Evolutionary conservation across 2,797 vertebrate genomes (phyloP), one percentile per base, ranked within the genome.

Genomic region (Oryzias dopingdopingensis): DNA sequence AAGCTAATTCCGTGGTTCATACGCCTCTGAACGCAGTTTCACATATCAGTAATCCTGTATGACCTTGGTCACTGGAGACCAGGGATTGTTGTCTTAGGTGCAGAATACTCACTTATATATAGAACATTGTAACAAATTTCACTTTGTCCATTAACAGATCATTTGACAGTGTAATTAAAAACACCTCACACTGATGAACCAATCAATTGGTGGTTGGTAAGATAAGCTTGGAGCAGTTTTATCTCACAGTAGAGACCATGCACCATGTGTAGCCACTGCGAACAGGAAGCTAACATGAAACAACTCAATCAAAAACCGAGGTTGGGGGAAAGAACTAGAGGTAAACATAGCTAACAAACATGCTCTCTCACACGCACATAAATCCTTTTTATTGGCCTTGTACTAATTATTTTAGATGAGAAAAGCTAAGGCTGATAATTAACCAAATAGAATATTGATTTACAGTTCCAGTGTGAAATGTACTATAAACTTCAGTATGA

Each of bases 91-190:
- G 74, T 62, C 80, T 77, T 48, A 44, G 56, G 62, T 12, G 46
- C 72, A 63, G 59, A 69, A 78, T 62, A 58, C 77, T 74, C 55
- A 51, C 73, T 70, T 87, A 84, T 79, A 86, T 81, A 83, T 83
- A 79, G 77, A 77, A 86, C 68, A 59, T 87, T 86, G 77, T 77
- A 86, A 89, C 82, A 85, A 84, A 88, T 87, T 90, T 88, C 80
- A 79, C 80, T 86, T 84, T 79, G 82, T 87, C 83, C 82, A 89
- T 86, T 89, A 87, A 82, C 85, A 87, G 86, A 89, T 90, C 82
- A 86, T 88, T 89, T 88, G 86, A 88, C 88, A 83, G 67, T 88
- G 88, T 91, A 89, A 91, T 90, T 90, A 90, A 90, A 88, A 88
- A 89, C 82, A 88, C 82, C 85, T 88, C 60, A 48, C 67, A 59